Evolutionary conservation across 2,888 invertebrate genomes (phyloP), one percentile per base, ranked within the genome.

Genomic region (Chrysolina haemoptera): DNA sequence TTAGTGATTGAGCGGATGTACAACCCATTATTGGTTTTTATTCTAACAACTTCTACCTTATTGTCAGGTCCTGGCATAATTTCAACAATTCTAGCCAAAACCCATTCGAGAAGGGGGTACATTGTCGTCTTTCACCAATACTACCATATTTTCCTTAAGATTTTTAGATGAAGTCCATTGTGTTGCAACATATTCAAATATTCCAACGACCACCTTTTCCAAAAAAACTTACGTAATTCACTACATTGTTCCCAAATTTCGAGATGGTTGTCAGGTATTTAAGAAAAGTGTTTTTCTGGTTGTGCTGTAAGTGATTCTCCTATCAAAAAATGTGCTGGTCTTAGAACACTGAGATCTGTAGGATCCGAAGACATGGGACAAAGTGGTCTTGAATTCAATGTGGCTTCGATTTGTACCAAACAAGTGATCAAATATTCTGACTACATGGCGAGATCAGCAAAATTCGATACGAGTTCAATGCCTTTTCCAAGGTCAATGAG

Each of bases 61-160:
- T 53, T 16, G 11, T 53, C 55, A 53, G 55, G 55, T 53, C 8
- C 20, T 53, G 12, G 8, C 20, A 18, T 53, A 18, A 53, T 53
- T 53, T 53, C 55, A 53, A 53, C 55, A 18, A 53, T 53, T 20
- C 55, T 53, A 18, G 12, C 55, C 16, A 6, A 53, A 53, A 53
- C 12, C 55, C 55, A 53, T n/a, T 53, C 55, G 11, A 53, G 16
- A 53, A 12, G 18, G 4, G 16, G n/a, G n/a, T n/a, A n/a, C n/a
- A n/a, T n/a, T n/a, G n/a, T n/a, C n/a, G 55, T 53, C 3, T 12
- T 8, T 53, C 8, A 53, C 4, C 20, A 20, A 53, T 10, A 53
- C 55, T 9, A 18, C 12, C 55, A 53, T 53, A 10, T 53, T 53
- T 53, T 43, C 43, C 8, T 43, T 6, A 43, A 43, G 43, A 43